Evolutionary conservation across 2,888 invertebrate species (phyloP).

Genomic region (Marronus borbonicus): DNA sequence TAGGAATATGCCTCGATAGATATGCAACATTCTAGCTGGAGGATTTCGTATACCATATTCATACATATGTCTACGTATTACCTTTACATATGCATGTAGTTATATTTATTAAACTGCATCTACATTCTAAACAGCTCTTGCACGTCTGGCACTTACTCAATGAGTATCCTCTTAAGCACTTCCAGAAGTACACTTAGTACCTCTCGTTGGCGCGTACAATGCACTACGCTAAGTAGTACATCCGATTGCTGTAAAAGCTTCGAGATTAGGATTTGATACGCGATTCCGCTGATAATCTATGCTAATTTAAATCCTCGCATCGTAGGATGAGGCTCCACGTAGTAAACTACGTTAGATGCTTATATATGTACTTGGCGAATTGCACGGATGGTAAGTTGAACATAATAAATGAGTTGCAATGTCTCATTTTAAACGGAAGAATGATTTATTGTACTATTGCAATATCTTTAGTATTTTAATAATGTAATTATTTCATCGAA

Average conservation of each 20-base stretch:
- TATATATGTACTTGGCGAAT: no score
- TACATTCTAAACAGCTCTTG: constrained; percentile 28
- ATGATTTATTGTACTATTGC: no score
- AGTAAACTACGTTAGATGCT: background rate
- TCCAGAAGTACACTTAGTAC: constrained; percentile 26
- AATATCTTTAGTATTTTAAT: no score
- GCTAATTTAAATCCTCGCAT: constrained; percentile 27
- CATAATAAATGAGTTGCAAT: constrained; percentile 19
- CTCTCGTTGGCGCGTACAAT: constrained; percentile 5
- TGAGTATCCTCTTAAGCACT: constrained; percentile 33
- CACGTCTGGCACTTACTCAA: constrained; percentile 32
- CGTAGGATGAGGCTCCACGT: constrained; percentile 11
- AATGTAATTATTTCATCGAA: no score
- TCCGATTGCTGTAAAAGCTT: constrained; percentile 22
- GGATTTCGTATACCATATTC: background rate
- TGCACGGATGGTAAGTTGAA: background rate
- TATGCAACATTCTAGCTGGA: background rate
- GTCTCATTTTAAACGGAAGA: background rate
- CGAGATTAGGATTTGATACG: constrained; percentile 33
- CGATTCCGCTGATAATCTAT: constrained; percentile 28
- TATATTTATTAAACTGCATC: constrained; percentile 33
- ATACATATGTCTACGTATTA: background rate
- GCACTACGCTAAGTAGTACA: constrained; percentile 19
- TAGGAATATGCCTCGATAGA: background rate
- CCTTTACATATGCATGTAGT: constrained; percentile 20